Evolutionary conservation across 2,888 invertebrate species (phyloP).

Genomic region (Nematopogon swammerdamellus): DNA sequence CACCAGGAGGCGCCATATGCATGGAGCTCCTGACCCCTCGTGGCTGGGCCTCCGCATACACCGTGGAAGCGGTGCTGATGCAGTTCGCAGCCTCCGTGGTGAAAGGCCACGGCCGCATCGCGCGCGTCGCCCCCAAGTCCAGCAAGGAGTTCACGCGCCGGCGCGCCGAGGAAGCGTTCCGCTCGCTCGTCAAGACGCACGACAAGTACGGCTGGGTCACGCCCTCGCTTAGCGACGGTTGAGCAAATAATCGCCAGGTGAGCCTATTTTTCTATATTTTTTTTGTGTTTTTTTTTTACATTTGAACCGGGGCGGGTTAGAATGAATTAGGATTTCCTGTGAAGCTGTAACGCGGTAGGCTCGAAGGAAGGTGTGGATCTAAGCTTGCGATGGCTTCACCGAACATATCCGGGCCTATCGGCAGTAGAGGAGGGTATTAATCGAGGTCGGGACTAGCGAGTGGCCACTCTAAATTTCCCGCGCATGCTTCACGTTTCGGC

Average conservation of each 20-base stretch:
- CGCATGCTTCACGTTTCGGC: too few relatives aligned
- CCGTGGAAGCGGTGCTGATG: slow-evolving; percentile 84
- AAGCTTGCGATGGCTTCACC: too few relatives aligned
- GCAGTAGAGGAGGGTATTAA: too few relatives aligned
- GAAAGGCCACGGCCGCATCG: slow-evolving; percentile 82
- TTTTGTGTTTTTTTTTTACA: neutral
- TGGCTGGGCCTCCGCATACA: slow-evolving; percentile 87
- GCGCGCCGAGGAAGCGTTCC: slow-evolving; percentile 85
- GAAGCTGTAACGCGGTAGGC: too few relatives aligned
- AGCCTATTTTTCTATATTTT: slow-evolving; percentile 1
- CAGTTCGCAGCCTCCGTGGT: slow-evolving; percentile 87
- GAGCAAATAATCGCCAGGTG: slow-evolving; percentile 22
- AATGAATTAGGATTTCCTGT: too few relatives aligned
- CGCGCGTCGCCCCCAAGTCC: slow-evolving; percentile 73
- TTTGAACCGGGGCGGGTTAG: too few relatives aligned
- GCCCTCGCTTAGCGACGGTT: slow-evolving; percentile 81
- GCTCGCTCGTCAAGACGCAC: slow-evolving; percentile 84
- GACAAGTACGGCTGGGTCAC: slow-evolving; percentile 93
- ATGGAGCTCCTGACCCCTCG: slow-evolving; percentile 85
- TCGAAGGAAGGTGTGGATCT: too few relatives aligned
- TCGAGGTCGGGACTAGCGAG: too few relatives aligned
- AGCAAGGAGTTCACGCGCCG: slow-evolving; percentile 74
- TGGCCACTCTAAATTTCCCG: too few relatives aligned
- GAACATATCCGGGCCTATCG: too few relatives aligned
- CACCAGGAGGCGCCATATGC: slow-evolving; percentile 75